Percentiles rank a stretch among this genome's conserved stretches.
Evolutionary conservation across 1,140 invertebrate species (phyloP).

Genomic region (Bombus superbus): DNA sequence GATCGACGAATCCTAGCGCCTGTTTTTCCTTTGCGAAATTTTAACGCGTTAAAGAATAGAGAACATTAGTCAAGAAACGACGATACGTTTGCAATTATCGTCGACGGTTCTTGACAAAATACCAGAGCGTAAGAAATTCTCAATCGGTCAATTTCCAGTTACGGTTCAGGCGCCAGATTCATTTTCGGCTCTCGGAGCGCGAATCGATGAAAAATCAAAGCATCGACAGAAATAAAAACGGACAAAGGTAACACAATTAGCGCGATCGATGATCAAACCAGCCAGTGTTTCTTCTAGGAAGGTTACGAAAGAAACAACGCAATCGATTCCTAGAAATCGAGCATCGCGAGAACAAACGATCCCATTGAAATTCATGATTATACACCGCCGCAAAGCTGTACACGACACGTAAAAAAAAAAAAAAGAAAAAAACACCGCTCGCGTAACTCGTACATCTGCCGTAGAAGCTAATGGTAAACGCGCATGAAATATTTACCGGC

Average conservation of each 20-base stretch:
- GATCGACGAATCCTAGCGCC: too few relatives aligned
- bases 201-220: neutral
- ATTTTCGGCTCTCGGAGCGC: neutral
- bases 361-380: slow-evolving; percentile 41
- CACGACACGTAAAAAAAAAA: slow-evolving; percentile 7
- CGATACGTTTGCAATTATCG: too few relatives aligned
- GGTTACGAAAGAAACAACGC: slow-evolving; percentile 25
- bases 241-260: neutral
- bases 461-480: slow-evolving; percentile 28
- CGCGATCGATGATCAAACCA: neutral
- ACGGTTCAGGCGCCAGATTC: too few relatives aligned
- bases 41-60: too few relatives aligned
- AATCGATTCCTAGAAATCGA: slow-evolving; percentile 34
- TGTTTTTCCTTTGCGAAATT: too few relatives aligned
- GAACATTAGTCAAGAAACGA: too few relatives aligned
- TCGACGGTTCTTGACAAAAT: too few relatives aligned
- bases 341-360: slow-evolving; percentile 22
- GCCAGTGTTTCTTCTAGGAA: slow-evolving; percentile 3
- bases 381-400: slow-evolving; percentile 18
- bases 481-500: slow-evolving; percentile 28
- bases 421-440: slow-evolving; percentile 12
- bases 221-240: neutral
- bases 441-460: slow-evolving; percentile 38
- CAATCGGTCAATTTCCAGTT: too few relatives aligned
- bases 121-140: too few relatives aligned